Base-by-base conservation (phyloP, 2,113 vertebrate species). In the Aldabrachelys gigantea region DNA sequence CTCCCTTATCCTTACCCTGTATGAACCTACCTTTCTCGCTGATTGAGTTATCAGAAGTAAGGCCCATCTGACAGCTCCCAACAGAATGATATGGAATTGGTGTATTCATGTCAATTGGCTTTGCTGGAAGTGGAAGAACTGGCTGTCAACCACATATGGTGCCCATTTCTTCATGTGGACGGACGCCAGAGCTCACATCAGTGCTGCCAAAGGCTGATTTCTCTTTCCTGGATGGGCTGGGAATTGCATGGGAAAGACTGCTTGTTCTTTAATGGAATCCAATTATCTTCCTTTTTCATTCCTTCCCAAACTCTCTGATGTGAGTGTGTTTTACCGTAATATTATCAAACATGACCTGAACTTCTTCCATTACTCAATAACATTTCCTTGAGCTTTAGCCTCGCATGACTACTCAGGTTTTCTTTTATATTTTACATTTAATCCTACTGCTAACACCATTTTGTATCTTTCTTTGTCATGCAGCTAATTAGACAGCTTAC, bases 31-130 rank as follows among this genome's bases (percentile, higher is more conserved):
- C 62, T 82, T 95, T 85, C 81, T 89, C 87, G 75, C 94, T 94
- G 91, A 97, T 97, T 97, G 94, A 97, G 91, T 94, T 94, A 90
- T 98, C 97, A 97, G 94, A 94, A 95, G 76, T 84, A 41, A 90
- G 94, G 91, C 82, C 94, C 90, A 62, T 94, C 94, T 95, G 94
- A 96, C 92, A 96, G 85, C 94, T 96, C 92, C 94, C 91, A 95
- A 69, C 59, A 95, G 91, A 93, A 80, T 82, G 47, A 52, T 93
- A 47, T 76, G 41, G 94, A 97, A 84, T 53, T 80, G 88, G 95
- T 95, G 88, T 82, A 59, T 93, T 97, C 88, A 80, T 92, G 96
- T 97, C 96, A 96, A 96, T 93, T 95, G 80, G 91, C 87, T 90
- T 93, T 84, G 85, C 90, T 94, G 85, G 76, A 90, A 88, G 12